Evolutionary conservation across 2,113 vertebrate species (phyloP), one percentile per base, ranked within the genome.

Genomic region (Rhegmatorhina hoffmannsi): DNA sequence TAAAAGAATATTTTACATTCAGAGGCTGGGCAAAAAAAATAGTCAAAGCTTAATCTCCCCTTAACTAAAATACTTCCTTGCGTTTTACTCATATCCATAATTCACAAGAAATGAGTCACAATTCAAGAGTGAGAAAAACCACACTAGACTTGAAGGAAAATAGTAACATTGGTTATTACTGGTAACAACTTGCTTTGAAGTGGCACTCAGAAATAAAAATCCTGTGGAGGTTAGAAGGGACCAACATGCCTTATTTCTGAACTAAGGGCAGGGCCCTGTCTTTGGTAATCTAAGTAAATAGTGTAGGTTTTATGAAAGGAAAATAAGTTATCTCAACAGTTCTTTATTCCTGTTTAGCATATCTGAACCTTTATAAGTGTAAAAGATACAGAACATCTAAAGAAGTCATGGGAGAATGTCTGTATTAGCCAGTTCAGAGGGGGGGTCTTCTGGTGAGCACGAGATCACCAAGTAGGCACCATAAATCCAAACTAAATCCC

Each of bases 91-190:
- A 5, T 33, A 43, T 3, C 1, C 25, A 17, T 73, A 64, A 73
- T 68, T 86, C 20, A 73, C 11, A 69, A 66, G 47, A 69, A 72
- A 52, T 53, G 5, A 75, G 33, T 78, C 29, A 43, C n/a, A 70
- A 59, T 6, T 16, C 20, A 72, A 15, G 25, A 86, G n/a, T 58
- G 33, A 28, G 67, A 49, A 63, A 86, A 28, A 40, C 9, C 5
- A 26, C 6, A 31, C 9, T n/a, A 63, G 38, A 53, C 40, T 33
- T 19, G 5, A 77, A 84, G 28, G 33, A 62, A 78, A 94, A n/a
- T 16, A 40, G 44, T 53, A 77, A 25, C 11, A 66, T 14, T 0
- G 0, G 1, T 68, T 88, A 17, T 4, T 24, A 9, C 6, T 76
- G 29, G 9, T 18, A 43, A 19, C 6, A 20, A 36, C 15, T 74